Percentiles rank a stretch among this genome's conserved stretches.
Evolutionary conservation across 1,140 invertebrate genomes (phyloP).

Genomic region (Ostrea denselamellosa): DNA sequence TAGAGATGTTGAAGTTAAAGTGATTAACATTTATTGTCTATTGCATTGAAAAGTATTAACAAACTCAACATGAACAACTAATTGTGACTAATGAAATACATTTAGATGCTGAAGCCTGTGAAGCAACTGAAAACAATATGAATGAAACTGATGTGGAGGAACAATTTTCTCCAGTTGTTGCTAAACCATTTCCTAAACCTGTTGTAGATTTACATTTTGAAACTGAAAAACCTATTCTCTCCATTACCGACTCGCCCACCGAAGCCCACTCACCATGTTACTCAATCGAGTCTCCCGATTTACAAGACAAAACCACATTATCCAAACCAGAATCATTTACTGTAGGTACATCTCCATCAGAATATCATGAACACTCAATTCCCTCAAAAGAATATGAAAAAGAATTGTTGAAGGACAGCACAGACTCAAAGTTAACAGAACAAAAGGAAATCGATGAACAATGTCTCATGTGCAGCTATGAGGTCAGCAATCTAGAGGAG

Average conservation of each 20-base stretch:
- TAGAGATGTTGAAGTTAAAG: too few species aligned
- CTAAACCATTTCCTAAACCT: constrained; percentile 53
- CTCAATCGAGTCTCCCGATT: constrained; percentile 53
- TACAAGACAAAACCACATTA: constrained; percentile 54
- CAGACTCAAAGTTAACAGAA: constrained; percentile 24
- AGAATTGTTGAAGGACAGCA: neutral
- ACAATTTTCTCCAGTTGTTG: constrained; percentile 71
- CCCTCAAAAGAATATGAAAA: constrained; percentile 19
- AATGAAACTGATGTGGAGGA: constrained; percentile 74
- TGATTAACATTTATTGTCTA: neutral
- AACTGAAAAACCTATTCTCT: constrained; percentile 57
- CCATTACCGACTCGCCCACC: constrained; percentile 67
- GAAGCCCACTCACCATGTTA: constrained; percentile 63
- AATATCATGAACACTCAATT: constrained; percentile 51
- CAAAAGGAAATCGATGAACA: constrained; percentile 37
- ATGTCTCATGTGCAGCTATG: constrained; percentile 28
- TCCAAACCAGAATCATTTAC: constrained; percentile 57
- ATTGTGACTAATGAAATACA: constrained; percentile 44
- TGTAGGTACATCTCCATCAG: constrained; percentile 71
- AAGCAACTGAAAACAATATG: constrained; percentile 69
- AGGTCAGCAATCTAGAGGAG: constrained; percentile 57
- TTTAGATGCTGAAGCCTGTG: constrained; percentile 71
- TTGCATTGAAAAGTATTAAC: neutral
- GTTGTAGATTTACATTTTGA: constrained; percentile 63
- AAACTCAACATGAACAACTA: constrained; percentile 45